Percentiles rank a stretch among this genome's conserved stretches.
phyloP scores from a whole-genome alignment of 2,113 vertebrate genomes.

The Toxostoma redivivum region DNA sequence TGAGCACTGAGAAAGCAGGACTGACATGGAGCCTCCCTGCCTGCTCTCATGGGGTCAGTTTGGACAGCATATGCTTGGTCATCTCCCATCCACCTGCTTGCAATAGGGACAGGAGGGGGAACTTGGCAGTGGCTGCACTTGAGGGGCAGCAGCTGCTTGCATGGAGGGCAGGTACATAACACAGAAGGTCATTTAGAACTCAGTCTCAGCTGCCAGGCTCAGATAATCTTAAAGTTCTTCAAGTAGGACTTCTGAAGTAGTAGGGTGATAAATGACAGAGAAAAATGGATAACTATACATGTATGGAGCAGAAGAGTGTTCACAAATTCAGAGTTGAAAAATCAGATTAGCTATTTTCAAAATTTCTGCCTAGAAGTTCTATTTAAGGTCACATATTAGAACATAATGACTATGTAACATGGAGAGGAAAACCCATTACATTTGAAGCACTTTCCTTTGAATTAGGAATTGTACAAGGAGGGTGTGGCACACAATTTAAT shows the following conservation, averaged over 20 bases:
- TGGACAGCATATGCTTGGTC: neutral
- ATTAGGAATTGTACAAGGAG: neutral
- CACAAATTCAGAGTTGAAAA: neutral
- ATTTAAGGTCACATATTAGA: neutral
- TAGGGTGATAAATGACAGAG: neutral
- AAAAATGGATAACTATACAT: neutral
- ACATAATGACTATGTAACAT: neutral
- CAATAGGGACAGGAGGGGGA: neutral
- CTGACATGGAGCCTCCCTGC: neutral
- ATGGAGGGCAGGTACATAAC: accelerated
- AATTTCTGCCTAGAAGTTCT: neutral
- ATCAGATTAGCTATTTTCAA: neutral
- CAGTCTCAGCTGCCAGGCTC: neutral
- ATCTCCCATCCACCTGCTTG: neutral
- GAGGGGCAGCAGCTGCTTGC: neutral
- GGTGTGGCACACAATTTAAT: neutral
- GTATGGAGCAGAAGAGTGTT: neutral
- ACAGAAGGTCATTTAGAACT: neutral
- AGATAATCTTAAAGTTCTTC: neutral
- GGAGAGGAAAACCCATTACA: neutral
- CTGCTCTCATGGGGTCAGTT: neutral
- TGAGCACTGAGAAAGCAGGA: neutral
- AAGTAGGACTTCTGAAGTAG: neutral
- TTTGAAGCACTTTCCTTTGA: neutral
- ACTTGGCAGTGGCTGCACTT: neutral